Evolutionary conservation across 23 tunicate genomes (phyloP).

Genomic region (Styela plicata): DNA sequence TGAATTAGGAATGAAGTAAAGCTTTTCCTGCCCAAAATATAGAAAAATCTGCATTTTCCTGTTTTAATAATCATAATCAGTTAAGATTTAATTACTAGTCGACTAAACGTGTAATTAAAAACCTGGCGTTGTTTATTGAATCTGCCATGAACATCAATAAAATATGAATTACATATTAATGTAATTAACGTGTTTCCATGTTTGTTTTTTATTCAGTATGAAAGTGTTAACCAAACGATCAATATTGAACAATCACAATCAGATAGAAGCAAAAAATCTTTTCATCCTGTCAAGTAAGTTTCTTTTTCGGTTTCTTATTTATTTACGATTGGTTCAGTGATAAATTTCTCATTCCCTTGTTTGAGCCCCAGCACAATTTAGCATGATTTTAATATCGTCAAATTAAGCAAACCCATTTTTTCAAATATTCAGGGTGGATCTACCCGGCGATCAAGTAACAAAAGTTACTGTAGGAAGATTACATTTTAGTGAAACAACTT

Average conservation of each 20-base stretch:
- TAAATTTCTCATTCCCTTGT: background rate
- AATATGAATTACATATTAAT: too few relatives aligned
- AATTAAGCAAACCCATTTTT: too few relatives aligned
- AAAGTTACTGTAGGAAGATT: conserved; percentile 91
- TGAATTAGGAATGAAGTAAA: too few relatives aligned
- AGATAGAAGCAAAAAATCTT: conserved; percentile 91
- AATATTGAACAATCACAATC: conserved; percentile 95
- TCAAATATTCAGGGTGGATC: conserved; percentile 53
- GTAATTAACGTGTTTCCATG: too few relatives aligned
- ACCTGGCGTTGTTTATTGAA: too few relatives aligned
- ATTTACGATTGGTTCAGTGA: background rate
- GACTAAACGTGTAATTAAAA: too few relatives aligned
- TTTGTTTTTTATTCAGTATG: too few relatives aligned
- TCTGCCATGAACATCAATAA: too few relatives aligned
- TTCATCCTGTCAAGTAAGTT: conserved; percentile 91
- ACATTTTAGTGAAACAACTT: conserved; percentile 94
- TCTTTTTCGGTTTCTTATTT: background rate
- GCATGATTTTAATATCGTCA: background rate
- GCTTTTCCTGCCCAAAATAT: too few relatives aligned
- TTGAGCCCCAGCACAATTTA: background rate
- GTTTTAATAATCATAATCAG: too few relatives aligned
- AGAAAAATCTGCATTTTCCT: too few relatives aligned
- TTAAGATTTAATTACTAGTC: too few relatives aligned
- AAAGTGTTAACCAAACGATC: conserved; percentile 87
- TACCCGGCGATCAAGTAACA: conserved; percentile 94